Evolutionary conservation across 2,888 invertebrate genomes (phyloP), one percentile per base, ranked within the genome.

Genomic region (Apotomis capreana): DNA sequence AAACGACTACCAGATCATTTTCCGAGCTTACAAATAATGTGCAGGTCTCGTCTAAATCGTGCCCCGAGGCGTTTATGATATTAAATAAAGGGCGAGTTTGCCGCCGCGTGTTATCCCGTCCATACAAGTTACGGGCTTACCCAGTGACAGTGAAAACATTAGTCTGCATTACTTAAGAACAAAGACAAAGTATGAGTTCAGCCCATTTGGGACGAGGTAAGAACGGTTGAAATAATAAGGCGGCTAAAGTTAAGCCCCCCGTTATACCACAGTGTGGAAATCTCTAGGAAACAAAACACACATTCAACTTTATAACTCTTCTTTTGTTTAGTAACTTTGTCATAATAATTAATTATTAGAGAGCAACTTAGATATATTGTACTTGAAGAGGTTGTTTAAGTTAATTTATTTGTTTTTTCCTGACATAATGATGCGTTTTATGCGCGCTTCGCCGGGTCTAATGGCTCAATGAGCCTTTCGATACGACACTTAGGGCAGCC

Each of bases 401-500:
- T 79, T 81, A 86, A 89, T 89, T 89, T 90, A 90, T 90, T 86
- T 89, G 89, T 89, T 89, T 87, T 89, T 84, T 84, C 76, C 80
- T 77, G 78, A 81, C 79, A 80, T 80, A 86, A 84, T 83, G 83
- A 84, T 83, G 84, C 82, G 82, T 86, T 88, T 87, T 85, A 86
- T 85, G 83, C 76, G 79, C 78, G 79, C 78, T 80, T 80, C 77
- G 77, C 76, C 75, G 46, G 76, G 78, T 75, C 80, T 84, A 87
- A 88, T 85, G 79, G 78, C 78, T 81, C 78, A 59, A 36, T 57
- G 46, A 71, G 44, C 49, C 57, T 62, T 57, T 68, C 40, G 54
- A 70, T 65, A 75, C 74, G 79, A 78, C 73, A 74, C 75, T 75
- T 67, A 69, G 72, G 63, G 68, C 74, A 76, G 76, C 78, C 73